Percentiles rank a stretch among this genome's conserved stretches.
Conservation (phyloP, 2,113 vertebrate genomes). For the Taurulus bubalis region DNA sequence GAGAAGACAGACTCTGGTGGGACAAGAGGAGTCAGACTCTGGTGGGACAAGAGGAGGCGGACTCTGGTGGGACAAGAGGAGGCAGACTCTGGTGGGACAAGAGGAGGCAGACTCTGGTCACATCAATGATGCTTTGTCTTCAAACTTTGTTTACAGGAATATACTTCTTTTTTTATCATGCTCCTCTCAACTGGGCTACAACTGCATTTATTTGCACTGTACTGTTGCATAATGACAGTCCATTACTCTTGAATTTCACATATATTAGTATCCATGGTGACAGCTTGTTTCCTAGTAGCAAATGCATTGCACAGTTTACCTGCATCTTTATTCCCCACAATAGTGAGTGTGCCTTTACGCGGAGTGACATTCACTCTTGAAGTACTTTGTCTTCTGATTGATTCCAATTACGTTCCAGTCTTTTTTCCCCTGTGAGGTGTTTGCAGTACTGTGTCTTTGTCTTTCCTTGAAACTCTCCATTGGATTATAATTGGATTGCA, state of each 20-base stretch:
- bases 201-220: not conserved
- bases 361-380: not conserved
- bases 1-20: no score
- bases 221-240: not conserved
- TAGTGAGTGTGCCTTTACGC: not conserved
- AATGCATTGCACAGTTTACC: constrained; percentile 15
- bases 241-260: not conserved
- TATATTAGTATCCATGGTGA: constrained; percentile 29
- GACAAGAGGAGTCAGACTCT: no score
- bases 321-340: constrained; percentile 6
- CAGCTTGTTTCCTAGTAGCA: constrained; percentile 18
- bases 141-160: not conserved
- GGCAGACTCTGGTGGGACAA: no score
- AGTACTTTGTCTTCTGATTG: not conserved
- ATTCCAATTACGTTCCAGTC: not conserved
- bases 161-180: not conserved
- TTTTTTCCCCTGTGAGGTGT: not conserved
- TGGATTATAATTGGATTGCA: not conserved
- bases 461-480: not conserved
- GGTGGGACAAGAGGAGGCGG: no score
- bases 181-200: not conserved
- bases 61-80: no score
- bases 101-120: no score
- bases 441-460: not conserved
- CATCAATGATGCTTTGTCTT: no score